Evolutionary conservation across 2,797 vertebrate genomes (phyloP).

Genomic region (Acanthurus leucopareius): DNA sequence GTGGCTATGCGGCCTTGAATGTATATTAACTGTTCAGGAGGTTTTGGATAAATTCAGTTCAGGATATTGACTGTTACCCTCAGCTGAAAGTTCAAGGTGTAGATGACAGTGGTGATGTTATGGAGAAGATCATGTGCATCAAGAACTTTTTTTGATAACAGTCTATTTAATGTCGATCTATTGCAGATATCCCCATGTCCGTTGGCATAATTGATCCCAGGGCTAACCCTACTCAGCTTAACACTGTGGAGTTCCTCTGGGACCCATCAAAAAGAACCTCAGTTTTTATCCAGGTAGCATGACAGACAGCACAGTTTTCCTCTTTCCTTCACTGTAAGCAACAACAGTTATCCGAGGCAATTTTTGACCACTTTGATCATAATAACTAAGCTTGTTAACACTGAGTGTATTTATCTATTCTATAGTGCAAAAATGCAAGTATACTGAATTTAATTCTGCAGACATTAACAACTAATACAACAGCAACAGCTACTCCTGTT

Average conservation of each 20-base stretch:
- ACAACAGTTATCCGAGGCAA: slow-evolving; percentile 1
- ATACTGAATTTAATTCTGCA: slow-evolving; percentile 18
- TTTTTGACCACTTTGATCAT: not conserved
- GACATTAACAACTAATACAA: slow-evolving; percentile 24
- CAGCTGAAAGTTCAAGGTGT: not conserved
- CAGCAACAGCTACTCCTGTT: not conserved
- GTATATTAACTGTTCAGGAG: slow-evolving; percentile 21
- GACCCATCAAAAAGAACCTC: slow-evolving; percentile 96
- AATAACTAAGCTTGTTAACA: slow-evolving; percentile 28
- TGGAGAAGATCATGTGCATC: slow-evolving; percentile 25
- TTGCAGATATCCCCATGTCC: slow-evolving; percentile 96
- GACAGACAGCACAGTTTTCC: slow-evolving; percentile 21
- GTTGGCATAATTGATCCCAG: slow-evolving; percentile 96
- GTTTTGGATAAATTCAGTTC: slow-evolving; percentile 1
- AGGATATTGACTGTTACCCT: slow-evolving; percentile 8
- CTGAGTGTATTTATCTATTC: slow-evolving; percentile 19
- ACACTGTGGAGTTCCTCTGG: slow-evolving; percentile 98
- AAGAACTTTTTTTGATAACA: slow-evolving; percentile 49
- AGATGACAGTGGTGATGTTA: slow-evolving; percentile 10
- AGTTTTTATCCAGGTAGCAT: slow-evolving; percentile 95
- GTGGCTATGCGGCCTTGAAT: slow-evolving; percentile 32
- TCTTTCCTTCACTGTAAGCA: slow-evolving; percentile 31
- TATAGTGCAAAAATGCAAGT: slow-evolving; percentile 4
- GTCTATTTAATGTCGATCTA: slow-evolving; percentile 61
- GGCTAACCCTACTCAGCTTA: slow-evolving; percentile 96